Base-by-base conservation (phyloP, 2,888 invertebrate species). In the Lobophora halterata region DNA sequence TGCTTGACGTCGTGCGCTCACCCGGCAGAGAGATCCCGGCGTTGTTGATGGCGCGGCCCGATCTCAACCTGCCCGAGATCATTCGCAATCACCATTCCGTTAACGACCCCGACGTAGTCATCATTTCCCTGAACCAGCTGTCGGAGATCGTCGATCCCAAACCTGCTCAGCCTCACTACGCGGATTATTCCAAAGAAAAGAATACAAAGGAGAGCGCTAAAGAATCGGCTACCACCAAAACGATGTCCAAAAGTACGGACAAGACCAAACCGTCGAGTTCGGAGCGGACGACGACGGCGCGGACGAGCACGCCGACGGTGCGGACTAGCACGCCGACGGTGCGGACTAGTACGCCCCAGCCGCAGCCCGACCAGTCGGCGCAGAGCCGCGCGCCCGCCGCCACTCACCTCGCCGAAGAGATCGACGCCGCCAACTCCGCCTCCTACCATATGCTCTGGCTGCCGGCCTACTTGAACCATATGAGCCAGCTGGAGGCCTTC, bases 11-110 rank as follows among this genome's bases (percentile, higher is more conserved):
- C 18, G 81, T 95, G 11, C 89, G 91, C 1, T 90, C 91, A 2
- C 95, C 95, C 0, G 93, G 90, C 1, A 89, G 88, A 31, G 95
- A 95, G 83, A 95, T 95, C 45, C 95, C 95, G 0, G 89, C 92
- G 30, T 78, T 95, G 24, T 71, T 95, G 17, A 88, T 91, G 42
- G 90, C 92, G 36, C 82, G 93, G 43, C 94, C 94, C 0, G 94
- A 94, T 69, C 75, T 94, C 18, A 83, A 93, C 52, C 65, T 94
- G 51, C 93, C 94, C 0, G 93, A 94, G 66, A 93, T 93, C 0
- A 88, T 94, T 21, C 91, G 92, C 63, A 93, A 95, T 77, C 94
- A 94, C 0, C 29, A 25, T 21, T 37, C 21, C 20, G 26, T 33
- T 2, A 36, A 21, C 17, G 94, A 95, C 76, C 94, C 94, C 0